Evolutionary conservation across 2,113 vertebrate species (phyloP), one percentile per base, ranked within the genome.

Genomic region (Nyctereutes procyonoides): DNA sequence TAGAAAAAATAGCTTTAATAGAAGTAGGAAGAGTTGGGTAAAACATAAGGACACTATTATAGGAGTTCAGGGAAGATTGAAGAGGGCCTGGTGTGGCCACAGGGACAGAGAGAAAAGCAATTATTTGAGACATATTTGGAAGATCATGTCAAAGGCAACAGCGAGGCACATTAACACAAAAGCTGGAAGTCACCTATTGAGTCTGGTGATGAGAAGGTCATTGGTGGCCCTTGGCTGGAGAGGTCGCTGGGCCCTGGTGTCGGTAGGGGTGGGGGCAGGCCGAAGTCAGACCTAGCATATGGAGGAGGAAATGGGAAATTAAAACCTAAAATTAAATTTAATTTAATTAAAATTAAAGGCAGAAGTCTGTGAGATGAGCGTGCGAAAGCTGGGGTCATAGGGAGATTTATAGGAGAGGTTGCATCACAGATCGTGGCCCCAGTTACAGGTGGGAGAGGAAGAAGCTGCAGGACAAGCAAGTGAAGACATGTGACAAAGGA

Each of bases 1-100:
- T 58, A 89, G 89, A 87, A 95, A 95, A 96, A 96, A 79, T 58
- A 82, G 51, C 51, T 62, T 74, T 30, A 77, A 63, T 22, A 92
- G 32, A 35, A 73, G 32, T 53, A 73, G 82, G 48, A 86, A 87
- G 76, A 74, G 17, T 11, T 80, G 19, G 35, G 38, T 90, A 71
- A 97, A 80, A 62, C 7, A 63, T 24, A 85, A 91, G 15, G 63
- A 15, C 48, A 19, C 8, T 83, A 60, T 77, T 80, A 32, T 2
- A 67, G 22, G 58, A 58, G 30, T 88, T 77, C 28, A 43, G 95
- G 92, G 17, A 28, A 83, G 24, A 85, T 56, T 58, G 74, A 80
- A 63, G 77, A 85, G n/a, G 53, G 19, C 35, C 63, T 92, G 79
- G 76, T 63, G 19, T 83, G 83, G 63, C 90, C 89, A 60, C 26